Evolutionary conservation across 2,797 vertebrate species (phyloP).

Genomic region (Poeciliopsis turneri): DNA sequence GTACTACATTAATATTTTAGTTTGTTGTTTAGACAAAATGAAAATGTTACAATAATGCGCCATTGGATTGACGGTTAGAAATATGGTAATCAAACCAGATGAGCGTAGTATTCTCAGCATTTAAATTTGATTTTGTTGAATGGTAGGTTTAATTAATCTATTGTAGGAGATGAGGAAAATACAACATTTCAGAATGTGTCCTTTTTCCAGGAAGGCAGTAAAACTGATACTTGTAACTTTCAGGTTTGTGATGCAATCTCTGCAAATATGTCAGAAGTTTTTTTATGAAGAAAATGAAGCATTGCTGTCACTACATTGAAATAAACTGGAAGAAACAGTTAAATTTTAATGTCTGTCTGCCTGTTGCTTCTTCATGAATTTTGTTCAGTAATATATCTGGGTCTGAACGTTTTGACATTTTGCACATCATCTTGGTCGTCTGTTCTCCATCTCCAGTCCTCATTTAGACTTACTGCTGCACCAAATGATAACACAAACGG

Average conservation of each 20-base stretch:
- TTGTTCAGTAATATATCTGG: background rate
- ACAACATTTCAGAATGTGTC: background rate
- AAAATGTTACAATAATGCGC: background rate
- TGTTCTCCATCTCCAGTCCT: background rate
- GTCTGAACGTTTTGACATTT: background rate
- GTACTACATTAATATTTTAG: background rate
- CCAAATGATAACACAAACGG: background rate
- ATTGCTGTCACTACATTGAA: slow-evolving; percentile 16
- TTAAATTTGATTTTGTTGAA: slow-evolving; percentile 15
- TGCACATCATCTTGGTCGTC: background rate
- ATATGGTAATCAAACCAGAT: background rate
- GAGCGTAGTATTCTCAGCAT: background rate
- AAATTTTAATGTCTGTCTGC: background rate
- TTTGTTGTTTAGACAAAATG: background rate
- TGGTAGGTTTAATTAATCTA: slow-evolving; percentile 20
- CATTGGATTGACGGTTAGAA: background rate
- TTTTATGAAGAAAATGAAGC: slow-evolving; percentile 9
- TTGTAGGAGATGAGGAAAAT: slow-evolving; percentile 17
- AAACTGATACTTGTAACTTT: slow-evolving; percentile 17
- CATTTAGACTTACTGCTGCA: background rate
- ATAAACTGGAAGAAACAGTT: slow-evolving; percentile 28
- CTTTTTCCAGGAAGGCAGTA: slow-evolving; percentile 1
- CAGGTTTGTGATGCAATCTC: slow-evolving; percentile 10
- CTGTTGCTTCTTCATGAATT: background rate
- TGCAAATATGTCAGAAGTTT: slow-evolving; percentile 11